These are phyloP conservation scores for Dreissena polymorpha DNA, from an alignment of 1,140 invertebrate species.

Conservation along the genomic window DNA sequence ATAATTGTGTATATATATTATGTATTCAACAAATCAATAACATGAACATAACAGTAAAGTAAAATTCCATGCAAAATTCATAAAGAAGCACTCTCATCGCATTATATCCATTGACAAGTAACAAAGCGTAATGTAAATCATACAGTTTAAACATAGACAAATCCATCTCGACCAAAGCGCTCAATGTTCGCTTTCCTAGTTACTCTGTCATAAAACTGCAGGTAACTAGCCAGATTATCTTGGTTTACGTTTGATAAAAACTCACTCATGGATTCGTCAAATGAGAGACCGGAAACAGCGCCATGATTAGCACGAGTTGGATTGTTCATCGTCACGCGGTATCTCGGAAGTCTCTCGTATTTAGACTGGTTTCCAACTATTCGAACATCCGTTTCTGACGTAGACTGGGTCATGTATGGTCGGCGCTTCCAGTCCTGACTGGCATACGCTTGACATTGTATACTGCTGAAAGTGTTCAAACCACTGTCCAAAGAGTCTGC, in stretches of 20 bases:
- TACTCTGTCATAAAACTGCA: slow-evolving; percentile 46
- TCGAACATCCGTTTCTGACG: slow-evolving; percentile 1
- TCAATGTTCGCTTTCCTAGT: not conserved
- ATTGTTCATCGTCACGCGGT: slow-evolving; percentile 36
- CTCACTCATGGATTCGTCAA: slow-evolving; percentile 50
- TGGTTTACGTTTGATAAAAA: slow-evolving; percentile 43
- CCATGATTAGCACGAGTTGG: slow-evolving; percentile 13
- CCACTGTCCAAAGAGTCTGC: slow-evolving; percentile 13
- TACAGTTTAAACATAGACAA: too few relatives aligned
- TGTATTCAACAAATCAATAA: too few relatives aligned
- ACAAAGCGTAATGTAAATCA: too few relatives aligned
- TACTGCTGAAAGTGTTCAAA: not conserved
- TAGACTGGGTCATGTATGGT: slow-evolving; percentile 39
- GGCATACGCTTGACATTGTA: not conserved
- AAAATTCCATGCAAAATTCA: too few relatives aligned
- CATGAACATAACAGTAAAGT: too few relatives aligned
- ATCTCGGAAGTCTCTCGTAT: slow-evolving; percentile 29
- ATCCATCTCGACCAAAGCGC: too few relatives aligned
- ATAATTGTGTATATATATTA: too few relatives aligned
- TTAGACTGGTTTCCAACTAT: not conserved
- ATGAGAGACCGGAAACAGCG: slow-evolving; percentile 9
- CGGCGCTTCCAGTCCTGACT: slow-evolving; percentile 28
- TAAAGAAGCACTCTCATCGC: too few relatives aligned
- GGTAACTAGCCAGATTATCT: slow-evolving; percentile 28
- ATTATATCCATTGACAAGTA: too few relatives aligned